Evolutionary conservation across 2,888 invertebrate genomes (phyloP), one percentile per base, ranked within the genome.

Genomic region (Torymus auratus): DNA sequence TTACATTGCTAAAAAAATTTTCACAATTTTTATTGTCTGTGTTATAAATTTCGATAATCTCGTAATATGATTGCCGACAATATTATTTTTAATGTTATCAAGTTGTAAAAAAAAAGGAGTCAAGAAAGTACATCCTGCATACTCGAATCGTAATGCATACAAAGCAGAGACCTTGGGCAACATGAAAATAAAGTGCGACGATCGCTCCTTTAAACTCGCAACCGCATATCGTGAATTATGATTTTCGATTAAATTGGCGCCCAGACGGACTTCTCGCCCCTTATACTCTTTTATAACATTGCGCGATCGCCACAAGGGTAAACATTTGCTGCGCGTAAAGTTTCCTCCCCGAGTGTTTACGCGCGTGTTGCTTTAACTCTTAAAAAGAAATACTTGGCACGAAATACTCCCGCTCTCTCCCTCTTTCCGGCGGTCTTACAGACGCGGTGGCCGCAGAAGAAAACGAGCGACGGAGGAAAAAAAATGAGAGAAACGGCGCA

Each of bases 301-400:
- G 68, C 68, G 56, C 68, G 56, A 68, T 72, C 56, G 52, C 28
- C 20, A 14, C 69, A 52, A 60, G 65, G 61, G 68, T 77, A 81
- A 72, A 77, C 80, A 69, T 73, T 81, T 73, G n/a, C 20, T 12
- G 56, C 55, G 17, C 3, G 70, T 14, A 65, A 73, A 77, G 68
- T 73, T 74, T 68, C 53, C n/a, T 53, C 28, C 41, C 41, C n/a
- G n/a, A 53, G 15, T 76, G 17, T 67, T 61, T 41, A 69, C 62
- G 76, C 62, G 76, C 28, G 64, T 58, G 76, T 77, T 72, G 62
- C 74, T 55, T 20, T 50, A 72, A 58, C 68, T 64, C 70, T 77
- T 23, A 50, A 69, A 69, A 74, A 53, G 67, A 70, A 80, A 70
- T 64, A 74, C 70, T 81, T 81, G 74, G 78, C 77, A 74, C 74